Conservation (phyloP, 1,140 invertebrate genomes). For the Heliconius himera region DNA sequence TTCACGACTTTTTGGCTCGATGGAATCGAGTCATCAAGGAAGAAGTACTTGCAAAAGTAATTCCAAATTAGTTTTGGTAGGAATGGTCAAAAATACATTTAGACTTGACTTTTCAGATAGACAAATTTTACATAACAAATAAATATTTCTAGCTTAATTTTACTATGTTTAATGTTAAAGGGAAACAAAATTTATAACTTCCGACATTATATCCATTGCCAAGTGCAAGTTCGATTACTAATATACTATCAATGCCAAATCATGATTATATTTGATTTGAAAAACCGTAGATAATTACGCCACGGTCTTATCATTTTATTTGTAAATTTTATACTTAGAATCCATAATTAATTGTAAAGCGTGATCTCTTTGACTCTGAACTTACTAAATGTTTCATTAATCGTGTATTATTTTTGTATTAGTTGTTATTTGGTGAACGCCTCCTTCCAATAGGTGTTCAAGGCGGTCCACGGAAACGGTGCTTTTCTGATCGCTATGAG, state of each 20-base stretch:
- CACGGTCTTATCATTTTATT: background rate
- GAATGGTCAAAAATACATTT: too few species aligned
- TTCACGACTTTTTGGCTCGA: too few species aligned
- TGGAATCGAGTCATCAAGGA: too few species aligned
- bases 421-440: background rate
- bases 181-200: background rate
- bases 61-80: too few species aligned
- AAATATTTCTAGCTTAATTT: too few species aligned
- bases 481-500: too few species aligned
- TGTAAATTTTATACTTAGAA: background rate
- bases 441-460: background rate
- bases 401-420: background rate
- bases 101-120: too few species aligned
- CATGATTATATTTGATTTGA: background rate
- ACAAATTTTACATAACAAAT: too few species aligned
- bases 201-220: background rate
- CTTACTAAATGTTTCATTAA: background rate
- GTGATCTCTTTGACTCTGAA: constrained; percentile 2
- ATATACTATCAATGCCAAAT: constrained; percentile 1
- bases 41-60: too few species aligned
- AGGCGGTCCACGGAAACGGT: background rate
- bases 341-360: background rate
- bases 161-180: too few species aligned
- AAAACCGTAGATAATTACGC: background rate
- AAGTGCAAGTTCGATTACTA: background rate